Conservation (phyloP, 2,797 vertebrate species). For the Tarsius wallacei region DNA sequence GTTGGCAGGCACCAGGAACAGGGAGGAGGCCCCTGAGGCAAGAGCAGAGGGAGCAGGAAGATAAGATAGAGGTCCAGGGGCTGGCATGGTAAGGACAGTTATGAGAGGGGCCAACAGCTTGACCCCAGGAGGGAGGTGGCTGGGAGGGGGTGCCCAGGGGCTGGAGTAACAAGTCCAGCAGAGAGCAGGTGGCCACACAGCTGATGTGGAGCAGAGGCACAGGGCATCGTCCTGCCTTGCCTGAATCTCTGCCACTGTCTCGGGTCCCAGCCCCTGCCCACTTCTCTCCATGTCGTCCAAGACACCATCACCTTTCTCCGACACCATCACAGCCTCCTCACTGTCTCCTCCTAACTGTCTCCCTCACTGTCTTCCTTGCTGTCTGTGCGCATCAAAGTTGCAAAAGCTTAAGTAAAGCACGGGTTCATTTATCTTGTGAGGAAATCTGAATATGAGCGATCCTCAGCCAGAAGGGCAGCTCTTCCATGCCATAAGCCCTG, state of each 20-base stretch:
- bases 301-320: background rate
- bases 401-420: background rate
- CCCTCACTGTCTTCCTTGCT: background rate
- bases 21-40: background rate
- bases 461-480: background rate
- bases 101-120: background rate
- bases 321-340: background rate
- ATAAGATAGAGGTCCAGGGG: background rate
- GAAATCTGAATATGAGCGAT: background rate
- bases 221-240: background rate
- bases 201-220: background rate
- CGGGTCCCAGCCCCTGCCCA: background rate
- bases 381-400: background rate
- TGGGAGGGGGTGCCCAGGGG: background rate
- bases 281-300: background rate
- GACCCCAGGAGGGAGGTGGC: background rate
- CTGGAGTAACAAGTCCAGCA: background rate
- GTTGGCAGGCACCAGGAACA: background rate
- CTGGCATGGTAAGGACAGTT: background rate
- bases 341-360: no score
- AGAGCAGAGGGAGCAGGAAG: background rate
- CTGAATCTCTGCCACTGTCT: background rate
- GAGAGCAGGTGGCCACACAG: rapidly evolving
- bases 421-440: background rate
- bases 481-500: background rate